Conservation (phyloP, 2,797 vertebrate species). For the Mormyrus hasselquistii region DNA sequence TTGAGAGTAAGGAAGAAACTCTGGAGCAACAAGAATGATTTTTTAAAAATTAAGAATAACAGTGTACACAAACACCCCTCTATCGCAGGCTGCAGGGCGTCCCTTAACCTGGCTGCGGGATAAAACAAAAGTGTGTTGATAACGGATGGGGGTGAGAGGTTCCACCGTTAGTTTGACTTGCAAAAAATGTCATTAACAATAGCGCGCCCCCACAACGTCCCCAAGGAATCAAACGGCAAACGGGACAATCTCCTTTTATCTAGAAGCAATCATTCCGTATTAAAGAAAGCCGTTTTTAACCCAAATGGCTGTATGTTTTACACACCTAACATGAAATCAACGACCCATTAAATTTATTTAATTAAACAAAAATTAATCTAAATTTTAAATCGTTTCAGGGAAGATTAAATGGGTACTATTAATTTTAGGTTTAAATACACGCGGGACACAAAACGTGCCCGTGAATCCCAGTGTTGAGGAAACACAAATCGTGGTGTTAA, state of each 20-base stretch:
- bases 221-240: neutral
- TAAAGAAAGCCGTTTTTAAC: slow-evolving; percentile 18
- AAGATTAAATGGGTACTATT: neutral
- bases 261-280: neutral
- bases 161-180: neutral
- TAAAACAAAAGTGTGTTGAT: neutral
- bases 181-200: neutral
- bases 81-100: neutral
- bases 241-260: neutral
- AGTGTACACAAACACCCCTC: neutral
- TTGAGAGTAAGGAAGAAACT: neutral
- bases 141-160: neutral
- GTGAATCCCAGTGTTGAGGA: neutral
- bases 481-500: neutral
- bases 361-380: neutral
- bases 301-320: neutral
- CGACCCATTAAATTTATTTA: neutral
- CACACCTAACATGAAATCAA: neutral
- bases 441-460: neutral
- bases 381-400: neutral
- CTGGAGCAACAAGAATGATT: neutral
- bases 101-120: neutral
- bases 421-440: neutral
- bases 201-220: neutral
- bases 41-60: neutral